phyloP scores from a whole-genome alignment of 1,140 invertebrate species.

The Cotesia glomerata region DNA sequence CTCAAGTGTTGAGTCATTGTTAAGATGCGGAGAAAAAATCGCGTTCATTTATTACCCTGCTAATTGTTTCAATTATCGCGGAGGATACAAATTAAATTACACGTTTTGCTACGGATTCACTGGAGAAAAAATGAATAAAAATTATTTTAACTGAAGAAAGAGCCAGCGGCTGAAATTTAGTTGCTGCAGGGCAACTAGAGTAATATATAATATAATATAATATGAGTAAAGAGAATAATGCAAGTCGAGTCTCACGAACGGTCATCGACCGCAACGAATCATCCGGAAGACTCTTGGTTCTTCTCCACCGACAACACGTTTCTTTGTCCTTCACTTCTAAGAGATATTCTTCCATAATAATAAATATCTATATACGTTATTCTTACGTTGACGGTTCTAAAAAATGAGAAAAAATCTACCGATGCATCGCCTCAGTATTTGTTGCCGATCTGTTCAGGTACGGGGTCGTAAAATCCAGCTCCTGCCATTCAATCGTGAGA shows the following conservation, averaged over 20 bases:
- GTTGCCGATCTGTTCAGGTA: conserved; percentile 4
- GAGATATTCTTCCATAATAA: not conserved
- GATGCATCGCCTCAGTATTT: conserved; percentile 2
- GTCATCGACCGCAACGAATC: conserved; percentile 24
- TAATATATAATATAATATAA: too few species aligned
- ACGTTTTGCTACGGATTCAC: too few species aligned
- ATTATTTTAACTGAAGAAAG: too few species aligned
- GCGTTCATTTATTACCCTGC: too few species aligned
- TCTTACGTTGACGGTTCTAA: not conserved
- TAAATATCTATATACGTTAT: not conserved
- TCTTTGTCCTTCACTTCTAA: not conserved
- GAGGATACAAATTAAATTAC: too few species aligned
- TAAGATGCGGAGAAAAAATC: too few species aligned
- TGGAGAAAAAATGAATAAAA: too few species aligned
- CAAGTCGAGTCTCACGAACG: not conserved
- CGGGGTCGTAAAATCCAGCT: conserved; percentile 17
- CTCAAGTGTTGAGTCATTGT: not conserved
- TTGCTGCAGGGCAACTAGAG: not conserved
- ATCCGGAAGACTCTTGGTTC: conserved; percentile 13
- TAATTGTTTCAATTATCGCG: too few species aligned
- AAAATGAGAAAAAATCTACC: too few species aligned
- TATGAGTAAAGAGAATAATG: not conserved
- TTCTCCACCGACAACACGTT: not conserved
- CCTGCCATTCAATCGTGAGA: conserved; percentile 3
- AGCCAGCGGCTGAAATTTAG: not conserved